phyloP scores from a whole-genome alignment of 2,113 vertebrate species.

The Callospermophilus lateralis region DNA sequence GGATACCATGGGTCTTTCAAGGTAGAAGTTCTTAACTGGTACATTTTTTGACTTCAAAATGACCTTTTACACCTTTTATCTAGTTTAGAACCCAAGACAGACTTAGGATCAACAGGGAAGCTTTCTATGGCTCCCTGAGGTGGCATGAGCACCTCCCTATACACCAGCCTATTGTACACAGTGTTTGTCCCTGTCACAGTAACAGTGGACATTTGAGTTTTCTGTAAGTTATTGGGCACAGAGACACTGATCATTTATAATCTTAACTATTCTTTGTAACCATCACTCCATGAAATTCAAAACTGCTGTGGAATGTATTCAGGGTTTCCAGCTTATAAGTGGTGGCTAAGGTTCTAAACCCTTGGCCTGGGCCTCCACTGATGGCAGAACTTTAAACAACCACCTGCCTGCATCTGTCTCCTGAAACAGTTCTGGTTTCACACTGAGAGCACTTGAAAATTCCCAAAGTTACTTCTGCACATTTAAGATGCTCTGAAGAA shows the following conservation, averaged over 20 bases:
- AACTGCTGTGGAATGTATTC: neutral
- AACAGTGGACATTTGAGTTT: neutral
- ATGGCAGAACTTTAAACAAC: neutral
- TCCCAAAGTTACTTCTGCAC: neutral
- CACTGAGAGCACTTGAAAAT: neutral
- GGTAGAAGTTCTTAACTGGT: neutral
- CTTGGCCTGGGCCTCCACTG: neutral
- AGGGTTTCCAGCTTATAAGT: neutral
- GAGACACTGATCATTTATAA: neutral
- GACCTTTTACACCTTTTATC: neutral
- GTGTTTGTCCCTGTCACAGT: neutral
- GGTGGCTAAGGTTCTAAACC: neutral
- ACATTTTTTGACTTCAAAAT: neutral
- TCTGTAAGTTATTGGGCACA: fast-evolving
- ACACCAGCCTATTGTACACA: too few species aligned
- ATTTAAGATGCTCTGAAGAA: neutral
- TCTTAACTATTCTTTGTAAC: too few species aligned
- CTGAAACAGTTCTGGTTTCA: neutral
- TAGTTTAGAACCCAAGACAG: neutral
- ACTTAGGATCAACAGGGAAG: neutral
- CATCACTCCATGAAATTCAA: neutral
- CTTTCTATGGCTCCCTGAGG: neutral
- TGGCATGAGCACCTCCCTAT: too few species aligned
- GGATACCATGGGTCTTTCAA: neutral
- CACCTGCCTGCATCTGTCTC: too few species aligned